phyloP scores from a whole-genome alignment of 2,888 invertebrate species.

The Ctenicera cuprea region DNA sequence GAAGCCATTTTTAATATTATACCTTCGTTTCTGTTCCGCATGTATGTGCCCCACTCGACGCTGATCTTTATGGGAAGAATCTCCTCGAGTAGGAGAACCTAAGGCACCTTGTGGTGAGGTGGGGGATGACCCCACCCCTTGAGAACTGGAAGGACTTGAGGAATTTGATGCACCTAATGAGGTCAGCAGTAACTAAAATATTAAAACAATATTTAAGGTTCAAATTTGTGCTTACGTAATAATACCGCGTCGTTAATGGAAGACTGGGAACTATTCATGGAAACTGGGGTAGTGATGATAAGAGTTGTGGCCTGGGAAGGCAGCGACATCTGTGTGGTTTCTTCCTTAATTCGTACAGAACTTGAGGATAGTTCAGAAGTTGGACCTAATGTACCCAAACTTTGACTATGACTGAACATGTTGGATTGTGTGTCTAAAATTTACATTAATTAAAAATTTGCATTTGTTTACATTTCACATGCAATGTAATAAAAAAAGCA shows the following conservation, averaged over 20 bases:
- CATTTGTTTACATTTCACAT: background rate
- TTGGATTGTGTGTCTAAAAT: slow-evolving; percentile 57
- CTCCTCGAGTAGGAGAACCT: slow-evolving; percentile 71
- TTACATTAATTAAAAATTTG: background rate
- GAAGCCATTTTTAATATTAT: slow-evolving; percentile 97
- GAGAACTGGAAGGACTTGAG: slow-evolving; percentile 72
- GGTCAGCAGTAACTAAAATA: slow-evolving; percentile 53
- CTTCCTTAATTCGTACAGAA: slow-evolving; percentile 63
- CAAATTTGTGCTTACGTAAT: background rate
- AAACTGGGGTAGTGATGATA: slow-evolving; percentile 72
- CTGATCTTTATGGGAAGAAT: slow-evolving; percentile 79
- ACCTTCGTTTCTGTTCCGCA: slow-evolving; percentile 96
- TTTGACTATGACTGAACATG: slow-evolving; percentile 58
- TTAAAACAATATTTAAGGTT: background rate
- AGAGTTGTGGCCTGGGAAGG: slow-evolving; percentile 69
- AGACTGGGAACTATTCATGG: slow-evolving; percentile 70
- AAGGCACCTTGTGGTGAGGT: slow-evolving; percentile 76
- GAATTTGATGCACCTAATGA: slow-evolving; percentile 67
- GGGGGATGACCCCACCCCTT: slow-evolving; percentile 74
- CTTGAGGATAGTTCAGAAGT: slow-evolving; percentile 54
- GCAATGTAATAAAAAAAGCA: background rate
- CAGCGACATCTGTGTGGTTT: slow-evolving; percentile 70
- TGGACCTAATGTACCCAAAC: slow-evolving; percentile 39
- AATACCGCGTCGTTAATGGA: slow-evolving; percentile 64
- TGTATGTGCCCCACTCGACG: slow-evolving; percentile 93